Base-by-base conservation (phyloP, 2,888 invertebrate genomes). In the Seira ritae region DNA sequence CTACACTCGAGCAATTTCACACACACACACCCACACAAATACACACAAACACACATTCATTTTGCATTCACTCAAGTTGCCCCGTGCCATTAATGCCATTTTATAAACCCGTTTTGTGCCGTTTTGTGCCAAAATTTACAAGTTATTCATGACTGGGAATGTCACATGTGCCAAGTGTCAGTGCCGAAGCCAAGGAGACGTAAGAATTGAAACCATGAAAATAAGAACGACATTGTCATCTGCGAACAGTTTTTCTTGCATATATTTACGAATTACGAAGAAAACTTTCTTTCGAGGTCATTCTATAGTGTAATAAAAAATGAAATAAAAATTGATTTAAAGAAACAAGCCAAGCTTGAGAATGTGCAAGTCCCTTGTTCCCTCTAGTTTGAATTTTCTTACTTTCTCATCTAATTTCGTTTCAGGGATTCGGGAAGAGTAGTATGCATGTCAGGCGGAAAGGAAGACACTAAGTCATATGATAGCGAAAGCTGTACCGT, bases 101-200 rank as follows among this genome's bases (percentile, higher is more conserved):
- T 55, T 55, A 55, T 62, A 20, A 62, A n/a, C 6, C 19, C 10
- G 19, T 20, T 22, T 12, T 8, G 62, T 62, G 15, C 22, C 19
- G 2, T 50, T 8, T 20, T 62, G n/a, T 62, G 20, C 20, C 2
- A 31, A 62, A 17, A 4, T 42, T 70, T 37, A 70, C 37, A 46
- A 50, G 37, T 70, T 46, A 70, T 70, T 70, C 70, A 70, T 70
- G 70, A 50, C 8, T 31, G 31, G 31, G 31, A 70, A 70, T 60
- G 69, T 37, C 23, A 69, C 69, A 69, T 69, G 69, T 24, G n/a
- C 42, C 69, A 69, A 69, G 69, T 17, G 69, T 69, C 69, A 69
- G 20, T 6, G 31, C 60, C 60, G n/a, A 60, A 60, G 60, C 60
- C 60, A 17, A n/a, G 12, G 60, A 19, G 50, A n/a, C 62, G 31